These are phyloP conservation scores for Anagyrus pseudococci DNA, from an alignment of 2,888 invertebrate species.

Conservation along the genomic window DNA sequence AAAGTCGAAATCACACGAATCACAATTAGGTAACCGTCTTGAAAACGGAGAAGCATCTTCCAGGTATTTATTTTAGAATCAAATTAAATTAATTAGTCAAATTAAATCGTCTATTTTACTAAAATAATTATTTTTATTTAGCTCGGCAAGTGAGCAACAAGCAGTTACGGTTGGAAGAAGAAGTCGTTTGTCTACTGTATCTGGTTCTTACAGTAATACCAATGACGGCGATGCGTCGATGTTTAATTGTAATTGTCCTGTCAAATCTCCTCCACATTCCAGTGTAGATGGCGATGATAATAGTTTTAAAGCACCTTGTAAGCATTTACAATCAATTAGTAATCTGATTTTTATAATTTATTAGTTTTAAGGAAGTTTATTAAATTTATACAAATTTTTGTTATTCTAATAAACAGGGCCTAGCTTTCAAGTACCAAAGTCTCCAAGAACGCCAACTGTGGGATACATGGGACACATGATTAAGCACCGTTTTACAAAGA, in stretches of 20 bases:
- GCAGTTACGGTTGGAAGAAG: conserved; percentile 54
- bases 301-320: conserved; percentile 61
- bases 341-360: neutral
- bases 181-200: conserved; percentile 68
- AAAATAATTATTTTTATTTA: conserved; percentile 38
- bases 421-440: conserved; percentile 69
- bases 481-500: conserved; percentile 88
- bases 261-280: conserved; percentile 69
- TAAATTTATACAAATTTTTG: neutral
- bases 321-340: conserved; percentile 12
- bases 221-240: conserved; percentile 49
- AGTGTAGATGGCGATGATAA: conserved; percentile 64
- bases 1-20: conserved; percentile 92
- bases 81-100: neutral
- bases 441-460: conserved; percentile 80
- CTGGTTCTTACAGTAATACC: conserved; percentile 65
- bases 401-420: conserved; percentile 52
- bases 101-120: neutral
- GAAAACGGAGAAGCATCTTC: conserved; percentile 63
- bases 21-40: conserved; percentile 76
- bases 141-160: conserved; percentile 38
- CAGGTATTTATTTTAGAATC: conserved; percentile 50
- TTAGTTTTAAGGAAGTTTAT: neutral
- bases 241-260: conserved; percentile 63
- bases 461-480: conserved; percentile 86